Evolutionary conservation across 2,113 vertebrate species (phyloP).

Genomic region (Labeo catla): DNA sequence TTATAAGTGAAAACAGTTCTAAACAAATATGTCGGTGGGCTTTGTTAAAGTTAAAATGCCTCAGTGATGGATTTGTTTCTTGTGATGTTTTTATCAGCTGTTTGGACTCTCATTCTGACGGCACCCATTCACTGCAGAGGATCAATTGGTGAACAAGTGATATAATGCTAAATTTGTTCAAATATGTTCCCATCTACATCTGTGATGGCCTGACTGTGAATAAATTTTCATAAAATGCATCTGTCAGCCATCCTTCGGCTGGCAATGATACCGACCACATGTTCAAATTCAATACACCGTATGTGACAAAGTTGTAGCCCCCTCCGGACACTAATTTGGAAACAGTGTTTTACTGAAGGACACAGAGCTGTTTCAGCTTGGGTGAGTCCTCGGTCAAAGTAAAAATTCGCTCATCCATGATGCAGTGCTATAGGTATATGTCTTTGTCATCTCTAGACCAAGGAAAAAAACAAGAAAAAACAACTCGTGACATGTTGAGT

Average conservation of each 20-base stretch:
- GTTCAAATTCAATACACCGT: background rate
- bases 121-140: background rate
- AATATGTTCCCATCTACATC: too few relatives aligned
- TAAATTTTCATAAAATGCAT: background rate
- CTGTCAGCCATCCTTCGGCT: conserved; percentile 7
- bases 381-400: background rate
- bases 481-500: background rate
- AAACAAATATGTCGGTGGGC: too few relatives aligned
- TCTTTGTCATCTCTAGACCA: background rate
- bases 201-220: background rate
- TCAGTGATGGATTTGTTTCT: background rate
- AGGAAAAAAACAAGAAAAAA: background rate
- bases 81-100: background rate
- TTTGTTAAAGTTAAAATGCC: too few relatives aligned
- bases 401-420: background rate
- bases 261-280: background rate
- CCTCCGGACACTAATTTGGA: background rate
- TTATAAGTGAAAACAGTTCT: too few relatives aligned
- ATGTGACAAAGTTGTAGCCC: background rate
- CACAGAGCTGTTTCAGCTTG: background rate
- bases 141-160: background rate
- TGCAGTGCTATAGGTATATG: background rate
- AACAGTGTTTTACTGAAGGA: background rate
- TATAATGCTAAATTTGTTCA: background rate
- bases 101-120: background rate